phyloP scores from a whole-genome alignment of 2,888 invertebrate species.

The Mesorhabditis sp. region DNA sequence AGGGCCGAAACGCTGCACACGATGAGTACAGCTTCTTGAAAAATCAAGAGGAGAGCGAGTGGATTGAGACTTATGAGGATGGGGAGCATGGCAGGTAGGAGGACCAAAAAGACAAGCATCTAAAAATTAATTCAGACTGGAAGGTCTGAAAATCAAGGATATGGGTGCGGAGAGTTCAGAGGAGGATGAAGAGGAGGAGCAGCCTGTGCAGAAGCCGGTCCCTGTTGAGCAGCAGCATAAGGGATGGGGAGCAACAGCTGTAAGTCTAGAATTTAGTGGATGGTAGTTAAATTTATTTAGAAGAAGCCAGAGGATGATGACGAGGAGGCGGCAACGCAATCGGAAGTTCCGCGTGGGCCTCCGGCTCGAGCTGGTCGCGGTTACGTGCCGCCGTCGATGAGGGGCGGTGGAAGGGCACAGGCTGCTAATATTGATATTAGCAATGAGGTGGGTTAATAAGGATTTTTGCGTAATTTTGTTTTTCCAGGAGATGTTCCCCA shows the following conservation, averaged over 20 bases:
- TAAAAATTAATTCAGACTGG: constrained; percentile 21
- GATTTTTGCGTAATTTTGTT: constrained; percentile 20
- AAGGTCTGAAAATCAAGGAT: constrained; percentile 41
- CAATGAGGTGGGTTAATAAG: background rate
- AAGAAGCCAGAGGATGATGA: background rate
- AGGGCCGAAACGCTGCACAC: constrained; percentile 11
- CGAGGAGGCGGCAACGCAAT: background rate
- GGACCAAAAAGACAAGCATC: background rate
- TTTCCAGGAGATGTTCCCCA: constrained; percentile 44
- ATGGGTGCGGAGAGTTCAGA: constrained; percentile 32
- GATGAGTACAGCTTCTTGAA: background rate
- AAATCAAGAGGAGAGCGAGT: constrained; percentile 36
- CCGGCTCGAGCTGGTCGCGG: constrained; percentile 8
- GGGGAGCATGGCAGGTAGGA: constrained; percentile 26
- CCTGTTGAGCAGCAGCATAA: constrained; percentile 27
- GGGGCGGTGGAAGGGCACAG: background rate
- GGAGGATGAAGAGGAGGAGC: constrained; percentile 24
- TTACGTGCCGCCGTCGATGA: background rate
- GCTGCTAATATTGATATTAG: background rate
- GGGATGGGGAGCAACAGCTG: constrained; percentile 22
- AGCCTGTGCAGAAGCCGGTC: constrained; percentile 9
- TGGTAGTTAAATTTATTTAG: constrained; percentile 18
- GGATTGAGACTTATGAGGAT: constrained; percentile 37
- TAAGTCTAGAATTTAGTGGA: constrained; percentile 19
- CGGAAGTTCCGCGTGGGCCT: constrained; percentile 1